phyloP scores from a whole-genome alignment of 2,888 invertebrate genomes.

The Tridacna gigas region DNA sequence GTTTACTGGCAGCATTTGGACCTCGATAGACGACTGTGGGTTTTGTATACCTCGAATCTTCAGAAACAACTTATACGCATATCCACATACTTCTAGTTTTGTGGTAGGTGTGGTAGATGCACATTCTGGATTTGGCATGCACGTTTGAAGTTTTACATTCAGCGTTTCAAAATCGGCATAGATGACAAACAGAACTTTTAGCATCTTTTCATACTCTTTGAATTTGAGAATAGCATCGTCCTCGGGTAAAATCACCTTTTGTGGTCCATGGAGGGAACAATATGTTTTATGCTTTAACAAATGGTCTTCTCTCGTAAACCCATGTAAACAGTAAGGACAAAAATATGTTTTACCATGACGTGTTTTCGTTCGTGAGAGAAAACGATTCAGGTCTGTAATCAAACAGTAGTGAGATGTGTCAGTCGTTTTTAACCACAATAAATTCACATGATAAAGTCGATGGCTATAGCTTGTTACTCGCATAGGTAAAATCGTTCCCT shows the following conservation, averaged over 20 bases:
- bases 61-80: too few relatives aligned
- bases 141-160: too few relatives aligned
- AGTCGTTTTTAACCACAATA: slow-evolving; percentile 44
- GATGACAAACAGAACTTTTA: too few relatives aligned
- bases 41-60: too few relatives aligned
- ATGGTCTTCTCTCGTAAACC: slow-evolving; percentile 14
- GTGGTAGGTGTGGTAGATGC: too few relatives aligned
- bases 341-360: slow-evolving; percentile 17
- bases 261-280: slow-evolving; percentile 36
- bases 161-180: too few relatives aligned
- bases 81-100: too few relatives aligned
- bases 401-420: slow-evolving; percentile 54
- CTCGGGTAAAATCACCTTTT: slow-evolving; percentile 38
- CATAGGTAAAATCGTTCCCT: slow-evolving; percentile 42
- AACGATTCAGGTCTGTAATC: slow-evolving; percentile 53
- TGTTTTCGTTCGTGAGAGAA: slow-evolving; percentile 46
- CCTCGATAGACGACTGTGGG: too few relatives aligned
- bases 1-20: too few relatives aligned
- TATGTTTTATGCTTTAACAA: slow-evolving; percentile 29
- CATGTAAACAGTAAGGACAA: slow-evolving; percentile 44
- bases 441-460: slow-evolving; percentile 49
- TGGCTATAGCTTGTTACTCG: slow-evolving; percentile 34
- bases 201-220: too few relatives aligned
- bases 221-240: too few relatives aligned
- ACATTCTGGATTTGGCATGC: too few relatives aligned